Percentiles rank a stretch among this genome's conserved stretches.
Conservation (phyloP, 2,797 vertebrate species). For the Adrianichthys oophorus region DNA sequence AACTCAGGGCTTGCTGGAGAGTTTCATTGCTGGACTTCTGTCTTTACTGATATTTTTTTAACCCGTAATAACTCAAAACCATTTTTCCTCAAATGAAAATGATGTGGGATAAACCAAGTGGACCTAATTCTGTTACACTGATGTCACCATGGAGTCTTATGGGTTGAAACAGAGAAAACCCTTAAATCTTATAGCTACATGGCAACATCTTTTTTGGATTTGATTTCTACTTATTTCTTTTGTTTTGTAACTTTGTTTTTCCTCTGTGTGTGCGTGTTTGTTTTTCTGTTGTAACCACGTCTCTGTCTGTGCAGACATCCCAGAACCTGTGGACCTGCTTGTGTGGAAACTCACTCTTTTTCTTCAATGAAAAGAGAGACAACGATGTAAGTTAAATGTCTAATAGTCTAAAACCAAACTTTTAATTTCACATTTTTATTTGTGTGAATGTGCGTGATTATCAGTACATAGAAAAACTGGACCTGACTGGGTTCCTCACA, state of each 20-base stretch:
- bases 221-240: fast-evolving
- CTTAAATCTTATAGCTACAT: neutral
- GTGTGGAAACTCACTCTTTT: conserved; percentile 79
- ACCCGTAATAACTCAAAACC: too few species aligned
- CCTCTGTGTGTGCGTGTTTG: neutral
- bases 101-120: too few species aligned
- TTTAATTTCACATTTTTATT: neutral
- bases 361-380: conserved; percentile 80
- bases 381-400: conserved; percentile 63
- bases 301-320: conserved; percentile 64
- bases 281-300: neutral
- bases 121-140: too few species aligned
- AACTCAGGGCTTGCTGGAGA: too few species aligned
- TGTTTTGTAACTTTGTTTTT: neutral
- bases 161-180: neutral
- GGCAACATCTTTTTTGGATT: neutral
- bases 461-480: conserved; percentile 84
- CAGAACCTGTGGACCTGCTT: conserved; percentile 82
- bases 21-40: too few species aligned
- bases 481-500: conserved; percentile 70
- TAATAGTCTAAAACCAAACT: neutral
- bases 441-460: conserved; percentile 2
- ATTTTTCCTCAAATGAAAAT: too few species aligned
- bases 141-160: neutral
- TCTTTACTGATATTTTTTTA: too few species aligned